These are phyloP conservation scores for Caenorhabditis brenneri DNA, from an alignment of 1,140 invertebrate genomes.

Conservation along the genomic window DNA sequence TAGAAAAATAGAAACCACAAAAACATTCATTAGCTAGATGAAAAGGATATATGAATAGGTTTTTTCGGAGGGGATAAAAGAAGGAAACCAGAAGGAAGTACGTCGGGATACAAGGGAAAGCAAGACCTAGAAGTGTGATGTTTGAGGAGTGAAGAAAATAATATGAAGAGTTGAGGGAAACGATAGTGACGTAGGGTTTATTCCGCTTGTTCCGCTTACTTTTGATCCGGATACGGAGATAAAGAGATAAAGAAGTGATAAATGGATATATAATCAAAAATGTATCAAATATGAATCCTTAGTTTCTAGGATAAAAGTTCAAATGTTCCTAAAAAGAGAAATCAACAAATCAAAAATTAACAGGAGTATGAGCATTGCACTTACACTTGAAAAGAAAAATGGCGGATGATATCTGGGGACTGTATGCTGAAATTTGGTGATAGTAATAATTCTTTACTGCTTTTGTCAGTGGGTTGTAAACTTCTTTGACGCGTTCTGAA, in stretches of 20 bases:
- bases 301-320: too few relatives aligned
- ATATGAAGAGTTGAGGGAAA: background rate
- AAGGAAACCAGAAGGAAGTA: background rate
- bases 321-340: background rate
- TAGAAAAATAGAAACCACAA: background rate
- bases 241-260: background rate
- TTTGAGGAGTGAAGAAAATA: background rate
- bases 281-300: too few relatives aligned
- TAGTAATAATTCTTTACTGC: too few relatives aligned
- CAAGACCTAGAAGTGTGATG: background rate
- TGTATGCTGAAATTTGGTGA: too few relatives aligned
- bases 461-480: too few relatives aligned
- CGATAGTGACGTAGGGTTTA: background rate
- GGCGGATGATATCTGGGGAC: too few relatives aligned
- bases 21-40: conserved; percentile 35
- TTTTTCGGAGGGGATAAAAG: background rate
- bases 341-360: background rate
- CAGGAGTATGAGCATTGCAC: background rate
- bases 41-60: background rate
- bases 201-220: background rate
- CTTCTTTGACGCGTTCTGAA: too few relatives aligned
- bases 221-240: background rate
- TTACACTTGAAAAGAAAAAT: too few relatives aligned
- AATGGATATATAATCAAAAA: too few relatives aligned
- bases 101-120: background rate